Conservation (phyloP, 35 echinoderm and acorn worm genomes). For the Acanthaster planci region DNA sequence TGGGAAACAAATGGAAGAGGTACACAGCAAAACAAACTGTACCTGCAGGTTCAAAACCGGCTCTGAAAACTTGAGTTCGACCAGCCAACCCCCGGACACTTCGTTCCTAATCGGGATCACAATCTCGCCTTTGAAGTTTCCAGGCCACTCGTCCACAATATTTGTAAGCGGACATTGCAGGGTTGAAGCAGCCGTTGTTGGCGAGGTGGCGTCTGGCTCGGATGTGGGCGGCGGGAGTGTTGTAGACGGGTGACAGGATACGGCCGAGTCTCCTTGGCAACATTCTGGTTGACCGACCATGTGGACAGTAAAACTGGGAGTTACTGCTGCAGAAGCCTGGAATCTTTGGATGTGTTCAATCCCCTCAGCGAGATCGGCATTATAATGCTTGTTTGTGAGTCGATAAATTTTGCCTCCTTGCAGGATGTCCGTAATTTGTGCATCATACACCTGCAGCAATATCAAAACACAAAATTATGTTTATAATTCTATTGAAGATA, state of each 20-base stretch:
- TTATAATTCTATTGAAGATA: too few species aligned
- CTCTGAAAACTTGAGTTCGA: conserved; percentile 43
- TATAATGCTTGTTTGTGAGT: conserved; percentile 53
- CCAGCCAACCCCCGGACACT: conserved; percentile 51
- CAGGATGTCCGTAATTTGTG: neutral
- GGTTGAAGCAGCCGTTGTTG: neutral
- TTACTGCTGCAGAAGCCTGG: neutral
- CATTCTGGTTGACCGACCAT: neutral
- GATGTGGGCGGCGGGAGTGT: conserved; percentile 14
- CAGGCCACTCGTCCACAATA: conserved; percentile 41
- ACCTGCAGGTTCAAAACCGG: conserved; percentile 56
- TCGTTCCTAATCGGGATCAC: conserved; percentile 27
- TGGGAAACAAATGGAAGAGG: too few species aligned
- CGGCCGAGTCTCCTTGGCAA: neutral
- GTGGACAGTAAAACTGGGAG: neutral
- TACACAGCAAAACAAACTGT: neutral
- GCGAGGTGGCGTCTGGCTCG: neutral
- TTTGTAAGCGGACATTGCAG: neutral
- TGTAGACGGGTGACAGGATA: neutral
- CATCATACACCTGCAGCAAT: conserved; percentile 58
- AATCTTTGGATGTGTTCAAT: neutral
- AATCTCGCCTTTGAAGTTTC: conserved; percentile 51
- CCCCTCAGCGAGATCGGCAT: conserved; percentile 29
- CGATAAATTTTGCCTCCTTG: conserved; percentile 34
- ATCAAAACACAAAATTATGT: neutral